phyloP scores from a whole-genome alignment of 1,140 invertebrate species.

The Zaprionus nigranus region DNA sequence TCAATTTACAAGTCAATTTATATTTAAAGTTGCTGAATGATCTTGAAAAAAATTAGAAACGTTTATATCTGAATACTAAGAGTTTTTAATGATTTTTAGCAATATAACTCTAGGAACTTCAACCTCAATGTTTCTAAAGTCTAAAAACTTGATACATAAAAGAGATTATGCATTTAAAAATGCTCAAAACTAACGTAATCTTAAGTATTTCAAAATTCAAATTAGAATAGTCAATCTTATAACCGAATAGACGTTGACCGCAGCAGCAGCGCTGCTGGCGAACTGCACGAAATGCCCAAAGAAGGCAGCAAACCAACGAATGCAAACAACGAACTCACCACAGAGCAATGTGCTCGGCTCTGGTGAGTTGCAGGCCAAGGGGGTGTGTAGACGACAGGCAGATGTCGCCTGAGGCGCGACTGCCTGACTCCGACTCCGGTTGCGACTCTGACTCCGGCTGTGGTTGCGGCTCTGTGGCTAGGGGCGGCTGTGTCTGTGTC shows the following conservation, averaged over 20 bases:
- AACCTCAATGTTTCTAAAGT: too few relatives aligned
- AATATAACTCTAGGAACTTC: too few relatives aligned
- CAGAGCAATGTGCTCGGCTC: conserved; percentile 1
- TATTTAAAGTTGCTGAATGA: too few relatives aligned
- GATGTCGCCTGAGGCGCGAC: conserved; percentile 1
- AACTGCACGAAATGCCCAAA: conserved; percentile 4
- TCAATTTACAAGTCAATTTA: too few relatives aligned
- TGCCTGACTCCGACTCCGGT: conserved; percentile 4
- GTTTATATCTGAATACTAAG: too few relatives aligned
- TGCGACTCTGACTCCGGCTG: conserved; percentile 3
- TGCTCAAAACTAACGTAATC: background rate
- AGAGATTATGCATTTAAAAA: background rate
- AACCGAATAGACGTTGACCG: background rate
- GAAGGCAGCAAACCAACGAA: background rate
- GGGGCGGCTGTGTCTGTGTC: conserved; percentile 16
- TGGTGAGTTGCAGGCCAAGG: conserved; percentile 28
- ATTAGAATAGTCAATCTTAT: background rate
- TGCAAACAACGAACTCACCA: conserved; percentile 11
- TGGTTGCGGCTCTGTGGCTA: conserved; percentile 10
- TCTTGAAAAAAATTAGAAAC: too few relatives aligned
- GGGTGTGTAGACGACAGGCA: background rate
- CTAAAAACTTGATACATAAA: too few relatives aligned
- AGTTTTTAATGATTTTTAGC: too few relatives aligned
- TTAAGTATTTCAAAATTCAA: background rate
- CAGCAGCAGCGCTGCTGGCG: conserved; percentile 33